phyloP scores from a whole-genome alignment of 2,113 vertebrate genomes.

The Polyodon spathula region DNA sequence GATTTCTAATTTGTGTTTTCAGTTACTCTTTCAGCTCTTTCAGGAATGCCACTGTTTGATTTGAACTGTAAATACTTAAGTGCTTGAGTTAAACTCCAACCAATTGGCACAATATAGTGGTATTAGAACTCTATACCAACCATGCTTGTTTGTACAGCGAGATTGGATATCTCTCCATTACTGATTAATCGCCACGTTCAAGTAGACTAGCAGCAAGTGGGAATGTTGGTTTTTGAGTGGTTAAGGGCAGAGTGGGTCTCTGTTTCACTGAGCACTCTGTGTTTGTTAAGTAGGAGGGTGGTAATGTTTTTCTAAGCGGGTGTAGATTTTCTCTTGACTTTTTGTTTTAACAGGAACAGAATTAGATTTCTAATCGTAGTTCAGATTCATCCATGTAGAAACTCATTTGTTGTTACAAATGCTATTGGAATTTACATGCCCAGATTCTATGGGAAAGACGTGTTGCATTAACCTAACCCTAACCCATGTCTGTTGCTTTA shows the following conservation, averaged over 20 bases:
- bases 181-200: constrained; percentile 38
- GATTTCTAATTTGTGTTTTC: not conserved
- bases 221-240: not conserved
- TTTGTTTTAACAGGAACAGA: too few species aligned
- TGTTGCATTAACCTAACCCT: not conserved
- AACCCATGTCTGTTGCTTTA: not conserved
- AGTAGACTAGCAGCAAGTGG: constrained; percentile 11
- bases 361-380: too few species aligned
- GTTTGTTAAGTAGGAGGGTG: not conserved
- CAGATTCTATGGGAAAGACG: not conserved
- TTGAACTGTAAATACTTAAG: constrained; percentile 47
- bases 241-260: too few species aligned
- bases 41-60: constrained; percentile 35
- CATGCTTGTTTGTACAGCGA: constrained; percentile 56
- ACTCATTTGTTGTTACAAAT: not conserved
- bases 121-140: constrained; percentile 41
- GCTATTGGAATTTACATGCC: not conserved
- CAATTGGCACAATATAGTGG: constrained; percentile 35
- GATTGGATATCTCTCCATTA: constrained; percentile 41
- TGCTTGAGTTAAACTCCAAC: constrained; percentile 43
- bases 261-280: too few species aligned
- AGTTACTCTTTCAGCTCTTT: not conserved
- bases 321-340: too few species aligned
- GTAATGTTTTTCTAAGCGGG: too few species aligned
- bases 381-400: not conserved